Evolutionary conservation across 2,888 invertebrate species (phyloP).

Genomic region (Eupithecia subumbrata): DNA sequence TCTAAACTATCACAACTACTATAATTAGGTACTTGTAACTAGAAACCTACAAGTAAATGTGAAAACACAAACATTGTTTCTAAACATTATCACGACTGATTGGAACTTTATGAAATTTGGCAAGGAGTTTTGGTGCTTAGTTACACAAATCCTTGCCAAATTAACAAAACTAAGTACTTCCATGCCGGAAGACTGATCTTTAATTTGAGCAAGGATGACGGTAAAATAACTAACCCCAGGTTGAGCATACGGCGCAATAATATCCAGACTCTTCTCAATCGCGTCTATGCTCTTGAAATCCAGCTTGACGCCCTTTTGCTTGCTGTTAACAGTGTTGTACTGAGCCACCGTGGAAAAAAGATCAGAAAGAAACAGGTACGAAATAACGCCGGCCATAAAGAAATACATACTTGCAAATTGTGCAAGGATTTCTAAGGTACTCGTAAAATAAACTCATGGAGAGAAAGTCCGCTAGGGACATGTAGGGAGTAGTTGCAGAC

Average conservation of each 20-base stretch:
- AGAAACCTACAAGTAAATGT: background rate
- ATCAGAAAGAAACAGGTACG: conserved; percentile 89
- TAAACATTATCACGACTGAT: background rate
- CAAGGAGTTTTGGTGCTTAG: background rate
- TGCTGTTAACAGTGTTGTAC: conserved; percentile 74
- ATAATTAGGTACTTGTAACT: background rate
- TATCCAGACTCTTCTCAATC: conserved; percentile 75
- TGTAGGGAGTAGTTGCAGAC: no score
- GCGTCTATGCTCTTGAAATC: conserved; percentile 90
- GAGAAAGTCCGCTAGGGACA: no score
- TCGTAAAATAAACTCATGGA: no score
- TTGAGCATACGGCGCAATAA: conserved; percentile 70
- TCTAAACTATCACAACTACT: background rate
- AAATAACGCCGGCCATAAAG: conserved; percentile 52
- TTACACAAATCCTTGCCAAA: no score
- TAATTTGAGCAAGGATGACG: background rate
- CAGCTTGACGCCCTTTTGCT: conserved; percentile 91
- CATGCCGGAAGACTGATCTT: background rate
- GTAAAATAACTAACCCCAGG: conserved; percentile 58
- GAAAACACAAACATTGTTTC: background rate
- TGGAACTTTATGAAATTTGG: background rate
- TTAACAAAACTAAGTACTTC: no score
- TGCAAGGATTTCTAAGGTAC: no score
- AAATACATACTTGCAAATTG: no score
- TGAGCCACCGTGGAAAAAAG: conserved; percentile 86